Conservation (phyloP, 1,140 invertebrate species). For the Caerostris extrusa region DNA sequence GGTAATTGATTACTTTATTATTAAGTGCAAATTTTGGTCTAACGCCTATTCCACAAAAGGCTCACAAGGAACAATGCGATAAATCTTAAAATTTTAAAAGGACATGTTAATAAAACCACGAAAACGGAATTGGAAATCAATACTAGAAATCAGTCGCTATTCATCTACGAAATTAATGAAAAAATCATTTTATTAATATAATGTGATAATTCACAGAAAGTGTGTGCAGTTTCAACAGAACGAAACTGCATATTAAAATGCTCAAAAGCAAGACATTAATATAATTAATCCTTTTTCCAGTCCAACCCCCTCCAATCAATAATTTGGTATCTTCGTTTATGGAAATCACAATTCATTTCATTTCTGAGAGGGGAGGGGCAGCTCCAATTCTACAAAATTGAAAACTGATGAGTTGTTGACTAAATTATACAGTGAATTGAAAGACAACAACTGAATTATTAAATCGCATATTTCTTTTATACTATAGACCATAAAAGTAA, state of each 20-base stretch:
- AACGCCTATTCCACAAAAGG: not conserved
- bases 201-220: not conserved
- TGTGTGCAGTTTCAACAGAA: not conserved
- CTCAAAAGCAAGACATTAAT: slow-evolving; percentile 21
- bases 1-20: not conserved
- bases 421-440: slow-evolving; percentile 1
- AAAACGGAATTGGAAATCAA: slow-evolving; percentile 15
- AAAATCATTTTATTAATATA: not conserved
- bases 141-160: not conserved
- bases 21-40: not conserved
- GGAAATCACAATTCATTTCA: not conserved
- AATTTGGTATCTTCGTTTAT: not conserved
- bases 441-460: slow-evolving; percentile 31
- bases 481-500: not conserved
- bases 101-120: not conserved
- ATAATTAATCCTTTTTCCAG: not conserved
- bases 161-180: not conserved
- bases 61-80: not conserved
- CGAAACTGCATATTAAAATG: not conserved
- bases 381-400: not conserved
- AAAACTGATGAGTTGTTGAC: not conserved
- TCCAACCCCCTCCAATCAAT: not conserved
- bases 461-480: not conserved
- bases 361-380: not conserved
- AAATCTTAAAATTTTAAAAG: not conserved